A percentile compares a stretch with the other conserved stretches of the same genome.
Conservation (phyloP, 23 tunicate genomes). For the Corella eumyota region DNA sequence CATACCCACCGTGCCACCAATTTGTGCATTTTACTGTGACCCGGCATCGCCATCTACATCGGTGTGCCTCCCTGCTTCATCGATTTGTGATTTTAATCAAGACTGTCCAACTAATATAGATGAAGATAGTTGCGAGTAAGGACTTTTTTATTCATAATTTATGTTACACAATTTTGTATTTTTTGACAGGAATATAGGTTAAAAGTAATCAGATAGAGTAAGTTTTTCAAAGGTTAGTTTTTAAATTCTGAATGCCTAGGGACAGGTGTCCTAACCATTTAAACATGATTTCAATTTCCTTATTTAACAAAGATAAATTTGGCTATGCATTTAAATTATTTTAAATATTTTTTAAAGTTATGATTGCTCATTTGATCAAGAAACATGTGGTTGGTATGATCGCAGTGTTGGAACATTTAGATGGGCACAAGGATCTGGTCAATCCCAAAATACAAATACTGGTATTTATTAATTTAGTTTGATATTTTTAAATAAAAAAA, state of each 20-base stretch:
- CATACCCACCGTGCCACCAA: slow-evolving; percentile 50
- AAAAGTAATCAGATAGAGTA: no score
- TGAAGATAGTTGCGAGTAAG: slow-evolving; percentile 72
- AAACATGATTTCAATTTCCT: no score
- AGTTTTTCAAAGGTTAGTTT: no score
- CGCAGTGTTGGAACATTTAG: slow-evolving; percentile 53
- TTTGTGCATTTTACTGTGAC: slow-evolving; percentile 60
- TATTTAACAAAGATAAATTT: no score
- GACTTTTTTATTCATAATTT: not conserved
- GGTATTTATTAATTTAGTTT: no score
- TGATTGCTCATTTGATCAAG: slow-evolving; percentile 59
- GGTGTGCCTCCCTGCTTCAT: slow-evolving; percentile 27
- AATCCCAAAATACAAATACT: slow-evolving; percentile 40
- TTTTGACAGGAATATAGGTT: no score
- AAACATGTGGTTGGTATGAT: slow-evolving; percentile 63
- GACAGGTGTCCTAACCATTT: no score
- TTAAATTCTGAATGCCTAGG: no score
- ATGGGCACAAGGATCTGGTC: slow-evolving; percentile 66
- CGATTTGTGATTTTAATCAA: slow-evolving; percentile 64
- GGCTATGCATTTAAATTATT: no score
- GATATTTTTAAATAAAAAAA: no score
- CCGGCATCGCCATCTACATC: slow-evolving; percentile 21
- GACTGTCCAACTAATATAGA: slow-evolving; percentile 53
- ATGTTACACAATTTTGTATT: no score
- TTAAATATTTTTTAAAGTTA: slow-evolving; percentile 27